phyloP scores from a whole-genome alignment of 2,113 vertebrate genomes.

The Heterochromis multidens region DNA sequence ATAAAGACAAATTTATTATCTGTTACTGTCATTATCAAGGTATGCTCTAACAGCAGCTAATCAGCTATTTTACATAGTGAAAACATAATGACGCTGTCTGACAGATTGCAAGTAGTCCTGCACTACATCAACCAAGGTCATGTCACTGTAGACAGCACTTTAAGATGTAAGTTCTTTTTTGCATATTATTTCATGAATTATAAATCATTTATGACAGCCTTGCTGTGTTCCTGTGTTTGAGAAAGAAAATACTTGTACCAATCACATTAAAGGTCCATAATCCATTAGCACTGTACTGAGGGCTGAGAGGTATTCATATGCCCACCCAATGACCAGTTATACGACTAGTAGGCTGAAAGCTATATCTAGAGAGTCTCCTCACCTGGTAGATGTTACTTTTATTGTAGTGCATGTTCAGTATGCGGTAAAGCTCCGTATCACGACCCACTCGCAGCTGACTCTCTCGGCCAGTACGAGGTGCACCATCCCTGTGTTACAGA shows the following conservation, averaged over 20 bases:
- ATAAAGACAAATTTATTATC: too few species aligned
- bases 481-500: conserved; percentile 58
- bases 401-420: conserved; percentile 83
- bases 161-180: not conserved
- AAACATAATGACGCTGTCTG: too few species aligned
- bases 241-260: not conserved
- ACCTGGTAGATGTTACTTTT: conserved; percentile 83
- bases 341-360: not conserved
- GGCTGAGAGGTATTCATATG: not conserved
- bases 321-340: not conserved
- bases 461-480: conserved; percentile 62
- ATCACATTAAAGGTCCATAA: not conserved
- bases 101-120: not conserved
- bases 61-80: too few species aligned
- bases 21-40: too few species aligned
- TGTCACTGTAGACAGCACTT: not conserved
- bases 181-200: too few species aligned
- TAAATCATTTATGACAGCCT: too few species aligned
- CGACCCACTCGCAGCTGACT: conserved; percentile 68
- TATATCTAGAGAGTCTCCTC: not conserved
- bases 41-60: too few species aligned
- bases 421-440: conserved; percentile 79
- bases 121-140: not conserved
- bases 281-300: not conserved
- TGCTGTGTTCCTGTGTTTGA: not conserved